Evolutionary conservation across 2,888 invertebrate species (phyloP), one percentile per base, ranked within the genome.

Genomic region (Hypselothyrea guttata): DNA sequence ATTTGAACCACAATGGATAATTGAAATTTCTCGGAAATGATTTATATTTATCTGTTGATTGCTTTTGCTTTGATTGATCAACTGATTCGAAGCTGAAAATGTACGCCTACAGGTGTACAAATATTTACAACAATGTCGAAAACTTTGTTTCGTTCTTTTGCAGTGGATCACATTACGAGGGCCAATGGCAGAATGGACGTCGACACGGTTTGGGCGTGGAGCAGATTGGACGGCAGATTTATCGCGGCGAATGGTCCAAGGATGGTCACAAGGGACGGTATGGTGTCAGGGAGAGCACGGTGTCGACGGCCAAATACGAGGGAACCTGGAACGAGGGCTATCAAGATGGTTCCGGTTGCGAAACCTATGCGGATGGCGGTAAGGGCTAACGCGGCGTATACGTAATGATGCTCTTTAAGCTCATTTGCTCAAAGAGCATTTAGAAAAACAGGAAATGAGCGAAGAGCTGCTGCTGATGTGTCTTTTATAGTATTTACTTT

Each of bases 121-220:
- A 4, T 18, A 48, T 30, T 37, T 7, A 37, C 3, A 41, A 27
- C 11, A 1, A 16, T 16, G 12, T 8, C 2, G 16, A 11, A 12
- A 30, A 8, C 18, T 18, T 7, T 18, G 7, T 4, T 9, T 15
- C 92, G 4, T 92, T 28, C 0, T 7, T 13, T 51, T 18, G 35
- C 92, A 97, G 97, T 90, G 98, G 98, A 49, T 97, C 97, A 89
- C 95, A 96, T 78, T 98, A 95, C 92, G 97, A 98, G 91, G 99
- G 99, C 63, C 98, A 99, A 91, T 99, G 99, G 99, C 98, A 98
- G 91, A 98, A 98, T 90, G 99, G 99, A 71, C 98, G 98, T 91
- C 93, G 99, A 49, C 99, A 99, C 90, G 99, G 99, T 7, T 92
- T 99, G 87, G 99, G 99, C 62, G 96, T 98, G 88, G 99, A 99